Percentiles rank a stretch among this genome's conserved stretches.
phyloP scores from a whole-genome alignment of 2,888 invertebrate species.

The Myopa testacea region DNA sequence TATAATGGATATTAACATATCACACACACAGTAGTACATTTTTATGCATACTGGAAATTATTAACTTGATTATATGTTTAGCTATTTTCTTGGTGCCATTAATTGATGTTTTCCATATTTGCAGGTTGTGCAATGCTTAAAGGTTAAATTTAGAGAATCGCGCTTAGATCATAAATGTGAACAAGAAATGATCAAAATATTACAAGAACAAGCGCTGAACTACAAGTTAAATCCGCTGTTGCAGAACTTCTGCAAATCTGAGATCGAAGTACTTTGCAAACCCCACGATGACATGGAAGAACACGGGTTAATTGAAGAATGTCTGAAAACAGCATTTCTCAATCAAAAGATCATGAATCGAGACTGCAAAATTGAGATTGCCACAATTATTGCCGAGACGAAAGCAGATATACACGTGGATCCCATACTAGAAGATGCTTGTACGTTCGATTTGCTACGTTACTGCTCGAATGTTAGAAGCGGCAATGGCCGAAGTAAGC shows the following conservation, averaged over 20 bases:
- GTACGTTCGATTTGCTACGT: slow-evolving; percentile 84
- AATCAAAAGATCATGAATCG: slow-evolving; percentile 79
- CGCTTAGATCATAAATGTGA: slow-evolving; percentile 82
- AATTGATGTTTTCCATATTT: neutral
- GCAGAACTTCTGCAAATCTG: slow-evolving; percentile 82
- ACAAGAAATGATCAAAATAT: slow-evolving; percentile 82
- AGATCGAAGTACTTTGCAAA: slow-evolving; percentile 76
- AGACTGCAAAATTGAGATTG: slow-evolving; percentile 86
- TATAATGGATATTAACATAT: too few relatives aligned
- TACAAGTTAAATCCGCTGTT: slow-evolving; percentile 90
- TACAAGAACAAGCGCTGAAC: slow-evolving; percentile 91
- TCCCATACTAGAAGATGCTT: slow-evolving; percentile 89
- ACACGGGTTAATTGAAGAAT: slow-evolving; percentile 81
- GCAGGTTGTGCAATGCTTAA: slow-evolving; percentile 80
- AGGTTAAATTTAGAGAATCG: slow-evolving; percentile 80
- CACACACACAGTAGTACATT: too few relatives aligned
- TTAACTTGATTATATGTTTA: too few relatives aligned
- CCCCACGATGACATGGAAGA: slow-evolving; percentile 61
- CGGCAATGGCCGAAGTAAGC: slow-evolving; percentile 89
- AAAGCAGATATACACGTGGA: slow-evolving; percentile 96
- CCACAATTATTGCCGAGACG: slow-evolving; percentile 87
- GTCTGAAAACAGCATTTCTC: slow-evolving; percentile 86
- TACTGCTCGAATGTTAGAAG: slow-evolving; percentile 84
- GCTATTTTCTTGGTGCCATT: too few relatives aligned
- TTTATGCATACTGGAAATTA: too few relatives aligned